Conservation (phyloP, 2,113 vertebrate genomes). For the Elachura formosa region DNA sequence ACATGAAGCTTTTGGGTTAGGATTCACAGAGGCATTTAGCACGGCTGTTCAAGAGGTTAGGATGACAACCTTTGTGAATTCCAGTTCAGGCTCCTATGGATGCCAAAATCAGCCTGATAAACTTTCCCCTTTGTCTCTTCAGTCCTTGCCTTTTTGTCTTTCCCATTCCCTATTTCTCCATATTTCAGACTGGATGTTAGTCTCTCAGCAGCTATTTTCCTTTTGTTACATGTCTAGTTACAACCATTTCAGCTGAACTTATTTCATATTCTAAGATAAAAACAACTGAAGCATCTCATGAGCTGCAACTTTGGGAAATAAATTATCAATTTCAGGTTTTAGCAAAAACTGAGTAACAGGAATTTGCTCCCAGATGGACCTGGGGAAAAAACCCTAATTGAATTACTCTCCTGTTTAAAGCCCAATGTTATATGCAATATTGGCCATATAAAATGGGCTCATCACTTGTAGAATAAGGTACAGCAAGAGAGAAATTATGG, state of each 20-base stretch:
- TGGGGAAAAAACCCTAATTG: background rate
- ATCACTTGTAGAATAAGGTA: slow-evolving; percentile 8
- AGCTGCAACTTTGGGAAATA: background rate
- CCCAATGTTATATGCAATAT: background rate
- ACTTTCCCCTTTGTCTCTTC: background rate
- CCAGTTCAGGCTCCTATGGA: background rate
- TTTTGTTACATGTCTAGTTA: background rate
- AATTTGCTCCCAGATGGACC: background rate
- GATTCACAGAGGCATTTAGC: background rate
- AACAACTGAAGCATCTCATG: background rate
- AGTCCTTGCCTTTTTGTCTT: background rate
- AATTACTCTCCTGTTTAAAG: background rate
- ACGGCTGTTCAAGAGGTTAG: background rate
- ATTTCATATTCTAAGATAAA: background rate
- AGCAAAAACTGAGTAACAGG: background rate
- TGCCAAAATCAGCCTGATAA: background rate
- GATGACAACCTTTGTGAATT: accelerated
- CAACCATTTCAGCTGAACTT: background rate
- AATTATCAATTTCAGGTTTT: background rate
- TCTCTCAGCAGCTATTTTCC: background rate
- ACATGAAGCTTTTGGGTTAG: background rate
- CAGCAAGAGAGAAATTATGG: slow-evolving; percentile 35
- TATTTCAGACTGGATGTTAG: background rate
- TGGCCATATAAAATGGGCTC: slow-evolving; percentile 14
- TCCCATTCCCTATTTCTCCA: background rate